Conservation (phyloP, 2,888 invertebrate genomes). For the Drosophila subquinaria region DNA sequence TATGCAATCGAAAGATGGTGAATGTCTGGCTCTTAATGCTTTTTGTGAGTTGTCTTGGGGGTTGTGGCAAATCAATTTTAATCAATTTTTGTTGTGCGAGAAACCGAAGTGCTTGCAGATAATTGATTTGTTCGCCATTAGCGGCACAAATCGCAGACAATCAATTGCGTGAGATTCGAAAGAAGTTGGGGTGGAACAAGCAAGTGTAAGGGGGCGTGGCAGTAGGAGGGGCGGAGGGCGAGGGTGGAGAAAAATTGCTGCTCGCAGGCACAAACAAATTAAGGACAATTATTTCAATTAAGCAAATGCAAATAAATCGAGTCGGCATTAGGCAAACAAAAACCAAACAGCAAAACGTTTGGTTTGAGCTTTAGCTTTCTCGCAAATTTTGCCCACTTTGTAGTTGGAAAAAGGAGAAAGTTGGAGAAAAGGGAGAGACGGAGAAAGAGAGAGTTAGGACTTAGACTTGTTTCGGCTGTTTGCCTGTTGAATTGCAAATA, state of each 20-base stretch:
- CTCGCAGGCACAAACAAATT: conserved; percentile 78
- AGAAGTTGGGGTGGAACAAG: conserved; percentile 2
- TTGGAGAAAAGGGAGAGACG: background rate
- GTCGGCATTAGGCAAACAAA: conserved; percentile 73
- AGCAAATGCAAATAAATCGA: conserved; percentile 81
- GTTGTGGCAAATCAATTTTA: conserved; percentile 69
- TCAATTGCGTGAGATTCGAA: conserved; percentile 60
- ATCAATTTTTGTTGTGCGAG: conserved; percentile 68
- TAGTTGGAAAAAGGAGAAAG: conserved; percentile 10
- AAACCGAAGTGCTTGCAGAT: conserved; percentile 65
- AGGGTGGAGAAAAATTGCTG: conserved; percentile 22
- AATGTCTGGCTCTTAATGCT: conserved; percentile 50
- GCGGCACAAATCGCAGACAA: conserved; percentile 78
- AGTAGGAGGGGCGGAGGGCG: no score
- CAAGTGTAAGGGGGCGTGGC: conserved; percentile 4
- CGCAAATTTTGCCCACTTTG: conserved; percentile 38
- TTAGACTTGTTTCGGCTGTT: conserved; percentile 29
- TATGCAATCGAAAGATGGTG: conserved; percentile 8
- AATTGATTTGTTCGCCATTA: conserved; percentile 78
- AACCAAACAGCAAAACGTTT: conserved; percentile 61
- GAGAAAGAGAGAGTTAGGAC: no score
- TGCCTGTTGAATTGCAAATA: conserved; percentile 75
- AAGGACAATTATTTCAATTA: conserved; percentile 81
- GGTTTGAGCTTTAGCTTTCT: conserved; percentile 27
- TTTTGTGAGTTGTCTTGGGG: conserved; percentile 24